Evolutionary conservation across 2,113 vertebrate genomes (phyloP).

Genomic region (Chamaetylas fuelleborni): DNA sequence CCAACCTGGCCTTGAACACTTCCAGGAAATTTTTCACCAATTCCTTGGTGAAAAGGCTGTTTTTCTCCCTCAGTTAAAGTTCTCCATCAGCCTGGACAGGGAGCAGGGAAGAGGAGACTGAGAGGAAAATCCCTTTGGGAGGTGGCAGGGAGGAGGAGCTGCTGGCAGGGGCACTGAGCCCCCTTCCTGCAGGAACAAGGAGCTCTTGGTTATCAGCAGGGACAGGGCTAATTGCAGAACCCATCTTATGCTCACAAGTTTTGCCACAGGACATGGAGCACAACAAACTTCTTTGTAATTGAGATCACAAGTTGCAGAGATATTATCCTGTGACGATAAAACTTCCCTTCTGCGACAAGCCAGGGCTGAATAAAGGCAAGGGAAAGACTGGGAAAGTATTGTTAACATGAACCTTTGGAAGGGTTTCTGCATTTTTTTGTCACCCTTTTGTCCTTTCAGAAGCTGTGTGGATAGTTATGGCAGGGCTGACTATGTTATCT

Average conservation of each 20-base stretch:
- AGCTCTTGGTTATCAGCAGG: background rate
- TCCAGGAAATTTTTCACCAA: background rate
- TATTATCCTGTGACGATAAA: conserved; percentile 22
- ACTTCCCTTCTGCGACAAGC: background rate
- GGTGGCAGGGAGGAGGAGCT: background rate
- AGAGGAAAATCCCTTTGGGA: background rate
- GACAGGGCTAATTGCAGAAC: background rate
- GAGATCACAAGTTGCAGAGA: conserved; percentile 47
- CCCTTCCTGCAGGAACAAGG: background rate
- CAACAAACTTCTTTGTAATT: conserved; percentile 36
- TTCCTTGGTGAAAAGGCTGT: background rate
- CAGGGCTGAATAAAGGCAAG: background rate
- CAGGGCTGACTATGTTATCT: conserved; percentile 77
- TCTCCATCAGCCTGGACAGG: background rate
- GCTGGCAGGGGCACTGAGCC: background rate
- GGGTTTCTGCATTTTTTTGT: conserved; percentile 29
- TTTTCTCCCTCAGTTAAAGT: background rate
- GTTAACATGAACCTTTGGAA: background rate
- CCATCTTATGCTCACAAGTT: conserved; percentile 32
- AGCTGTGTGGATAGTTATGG: conserved; percentile 60
- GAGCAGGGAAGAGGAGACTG: background rate
- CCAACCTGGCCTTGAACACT: background rate
- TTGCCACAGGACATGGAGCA: conserved; percentile 30
- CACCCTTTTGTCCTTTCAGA: conserved; percentile 66
- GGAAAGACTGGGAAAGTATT: background rate